Evolutionary conservation across 1,140 invertebrate genomes (phyloP).

Genomic region (Lanistes nyassanus): DNA sequence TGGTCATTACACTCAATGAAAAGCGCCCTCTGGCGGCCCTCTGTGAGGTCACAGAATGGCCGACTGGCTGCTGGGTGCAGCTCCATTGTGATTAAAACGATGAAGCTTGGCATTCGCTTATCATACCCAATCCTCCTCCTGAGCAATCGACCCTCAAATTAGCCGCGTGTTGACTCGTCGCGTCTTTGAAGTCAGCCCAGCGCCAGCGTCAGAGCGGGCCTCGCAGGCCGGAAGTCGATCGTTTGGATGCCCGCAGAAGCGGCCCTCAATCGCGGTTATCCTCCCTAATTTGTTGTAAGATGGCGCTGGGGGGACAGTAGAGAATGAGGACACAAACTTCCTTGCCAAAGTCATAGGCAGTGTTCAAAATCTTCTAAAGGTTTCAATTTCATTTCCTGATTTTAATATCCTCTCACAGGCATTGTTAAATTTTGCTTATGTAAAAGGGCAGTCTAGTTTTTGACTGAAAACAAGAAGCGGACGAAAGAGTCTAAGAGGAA

Average conservation of each 20-base stretch:
- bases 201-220: constrained; percentile 11
- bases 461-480: too few relatives aligned
- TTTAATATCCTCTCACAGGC: too few relatives aligned
- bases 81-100: constrained; percentile 26
- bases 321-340: not conserved
- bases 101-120: constrained; percentile 14
- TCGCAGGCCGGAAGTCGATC: constrained; percentile 13
- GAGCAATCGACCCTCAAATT: constrained; percentile 25
- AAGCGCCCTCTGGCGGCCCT: not conserved
- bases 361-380: too few relatives aligned
- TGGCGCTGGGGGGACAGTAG: not conserved
- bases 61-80: not conserved
- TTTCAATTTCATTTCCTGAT: too few relatives aligned
- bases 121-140: constrained; percentile 12
- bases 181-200: constrained; percentile 17
- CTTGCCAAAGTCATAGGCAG: too few relatives aligned
- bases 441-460: too few relatives aligned
- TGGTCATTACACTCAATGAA: not conserved
- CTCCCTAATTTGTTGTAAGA: constrained; percentile 17
- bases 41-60: not conserved
- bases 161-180: constrained; percentile 15
- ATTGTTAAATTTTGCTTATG: too few relatives aligned
- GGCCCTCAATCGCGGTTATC: constrained; percentile 9
- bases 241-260: not conserved
- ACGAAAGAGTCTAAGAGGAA: too few relatives aligned